Evolutionary conservation across 2,888 invertebrate genomes (phyloP).

Genomic region (Leptodirus hochenwartii): DNA sequence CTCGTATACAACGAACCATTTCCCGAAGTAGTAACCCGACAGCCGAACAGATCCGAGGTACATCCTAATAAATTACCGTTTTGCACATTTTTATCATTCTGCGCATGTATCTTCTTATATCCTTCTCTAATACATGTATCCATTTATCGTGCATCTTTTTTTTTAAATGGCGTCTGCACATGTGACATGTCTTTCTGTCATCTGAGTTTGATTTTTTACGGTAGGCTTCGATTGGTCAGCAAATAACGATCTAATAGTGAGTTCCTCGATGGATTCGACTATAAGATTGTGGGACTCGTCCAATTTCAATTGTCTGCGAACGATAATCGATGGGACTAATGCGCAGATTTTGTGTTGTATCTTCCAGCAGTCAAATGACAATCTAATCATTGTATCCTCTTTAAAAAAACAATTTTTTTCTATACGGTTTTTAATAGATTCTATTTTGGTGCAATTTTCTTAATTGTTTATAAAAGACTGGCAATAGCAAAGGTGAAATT

Average conservation of each 20-base stretch:
- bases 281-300: slow-evolving; percentile 46
- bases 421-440: slow-evolving; percentile 2
- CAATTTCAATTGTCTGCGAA: slow-evolving; percentile 41
- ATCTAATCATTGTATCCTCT: slow-evolving; percentile 70
- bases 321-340: slow-evolving; percentile 40
- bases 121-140: too few relatives aligned
- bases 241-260: slow-evolving; percentile 67
- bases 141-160: too few relatives aligned
- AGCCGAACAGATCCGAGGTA: too few relatives aligned
- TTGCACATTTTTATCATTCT: too few relatives aligned
- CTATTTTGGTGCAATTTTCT: slow-evolving; percentile 3
- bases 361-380: slow-evolving; percentile 73
- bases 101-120: too few relatives aligned
- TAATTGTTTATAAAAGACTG: slow-evolving; percentile 31
- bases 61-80: too few relatives aligned
- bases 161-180: too few relatives aligned
- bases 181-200: too few relatives aligned
- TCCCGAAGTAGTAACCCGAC: too few relatives aligned
- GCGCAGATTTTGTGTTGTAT: slow-evolving; percentile 50
- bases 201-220: slow-evolving; percentile 3
- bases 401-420: too few relatives aligned
- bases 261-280: slow-evolving; percentile 54
- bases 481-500: slow-evolving; percentile 54
- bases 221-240: slow-evolving; percentile 69
- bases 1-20: too few relatives aligned